Conservation (phyloP, 2,888 invertebrate species). For the Odontocerum albicorne region DNA sequence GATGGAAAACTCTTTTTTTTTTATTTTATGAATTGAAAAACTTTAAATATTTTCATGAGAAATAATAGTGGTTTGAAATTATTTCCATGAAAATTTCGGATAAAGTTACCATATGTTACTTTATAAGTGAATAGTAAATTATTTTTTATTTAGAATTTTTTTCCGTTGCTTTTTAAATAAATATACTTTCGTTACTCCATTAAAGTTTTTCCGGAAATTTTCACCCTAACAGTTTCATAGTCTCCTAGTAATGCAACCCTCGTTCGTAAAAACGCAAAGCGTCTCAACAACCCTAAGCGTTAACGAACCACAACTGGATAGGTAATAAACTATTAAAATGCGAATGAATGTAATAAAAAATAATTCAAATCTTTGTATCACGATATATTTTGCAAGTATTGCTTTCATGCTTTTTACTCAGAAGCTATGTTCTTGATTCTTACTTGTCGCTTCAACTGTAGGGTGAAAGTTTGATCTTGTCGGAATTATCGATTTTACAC, state of each 20-base stretch:
- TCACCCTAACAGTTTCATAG: slow-evolving; percentile 7
- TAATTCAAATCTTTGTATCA: too few relatives aligned
- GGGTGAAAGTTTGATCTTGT: too few relatives aligned
- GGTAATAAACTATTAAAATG: too few relatives aligned
- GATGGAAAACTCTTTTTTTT: too few relatives aligned
- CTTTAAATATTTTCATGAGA: neutral
- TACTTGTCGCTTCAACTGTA: too few relatives aligned
- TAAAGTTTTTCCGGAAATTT: too few relatives aligned
- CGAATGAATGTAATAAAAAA: too few relatives aligned
- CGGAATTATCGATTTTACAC: slow-evolving; percentile 11
- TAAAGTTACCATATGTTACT: neutral
- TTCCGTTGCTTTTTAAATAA: neutral
- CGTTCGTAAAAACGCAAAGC: slow-evolving; percentile 23
- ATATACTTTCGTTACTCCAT: too few relatives aligned
- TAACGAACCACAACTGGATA: too few relatives aligned
- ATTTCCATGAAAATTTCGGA: neutral
- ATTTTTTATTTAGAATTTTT: neutral
- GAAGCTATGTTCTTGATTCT: too few relatives aligned
- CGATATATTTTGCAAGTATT: too few relatives aligned
- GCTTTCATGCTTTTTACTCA: too few relatives aligned
- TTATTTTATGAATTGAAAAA: neutral
- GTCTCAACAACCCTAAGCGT: slow-evolving; percentile 19
- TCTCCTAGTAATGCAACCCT: slow-evolving; percentile 28
- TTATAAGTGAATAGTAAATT: neutral
- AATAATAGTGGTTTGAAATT: neutral